These are phyloP conservation scores for Gastracanthus pulcherrimus DNA, from an alignment of 2,888 invertebrate genomes.

Conservation along the genomic window DNA sequence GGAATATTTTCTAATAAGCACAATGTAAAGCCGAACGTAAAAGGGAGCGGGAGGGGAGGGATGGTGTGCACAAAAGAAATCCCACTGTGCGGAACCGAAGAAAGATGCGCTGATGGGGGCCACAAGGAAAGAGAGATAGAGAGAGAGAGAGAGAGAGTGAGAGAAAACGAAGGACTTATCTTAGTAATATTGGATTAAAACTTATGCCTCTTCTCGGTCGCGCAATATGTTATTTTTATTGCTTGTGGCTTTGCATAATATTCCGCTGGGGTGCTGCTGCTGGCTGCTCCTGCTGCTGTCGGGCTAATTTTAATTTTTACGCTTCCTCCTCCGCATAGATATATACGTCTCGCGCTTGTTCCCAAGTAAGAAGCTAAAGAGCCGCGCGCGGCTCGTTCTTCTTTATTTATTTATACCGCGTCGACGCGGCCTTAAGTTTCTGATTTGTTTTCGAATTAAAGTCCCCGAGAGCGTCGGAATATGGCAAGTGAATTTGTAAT, in stretches of 20 bases:
- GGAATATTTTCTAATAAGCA: conserved; percentile 77
- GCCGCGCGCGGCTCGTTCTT: conserved; percentile 8
- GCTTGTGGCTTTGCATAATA: conserved; percentile 78
- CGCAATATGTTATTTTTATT: conserved; percentile 78
- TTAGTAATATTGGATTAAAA: conserved; percentile 78
- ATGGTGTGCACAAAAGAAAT: conserved; percentile 76
- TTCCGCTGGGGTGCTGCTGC: conserved; percentile 65
- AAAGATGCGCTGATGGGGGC: conserved; percentile 19
- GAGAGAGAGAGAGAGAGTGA: conserved; percentile 22
- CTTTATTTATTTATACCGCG: conserved; percentile 52
- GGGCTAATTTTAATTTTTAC: conserved; percentile 77
- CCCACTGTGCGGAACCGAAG: conserved; percentile 62
- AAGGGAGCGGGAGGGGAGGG: conserved; percentile 60
- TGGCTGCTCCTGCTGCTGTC: conserved; percentile 52
- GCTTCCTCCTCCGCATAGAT: conserved; percentile 60
- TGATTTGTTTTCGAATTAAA: conserved; percentile 34
- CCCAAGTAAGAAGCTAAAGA: conserved; percentile 23
- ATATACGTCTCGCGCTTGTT: background rate
- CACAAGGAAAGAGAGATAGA: conserved; percentile 32
- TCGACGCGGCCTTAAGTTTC: background rate
- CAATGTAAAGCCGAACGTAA: conserved; percentile 73
- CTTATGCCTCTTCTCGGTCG: conserved; percentile 75
- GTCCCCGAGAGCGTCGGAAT: background rate
- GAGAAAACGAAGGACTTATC: conserved; percentile 71
- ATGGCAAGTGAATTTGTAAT: background rate